phyloP scores from a whole-genome alignment of 2,888 invertebrate species.

The Drosophila anomalata region DNA sequence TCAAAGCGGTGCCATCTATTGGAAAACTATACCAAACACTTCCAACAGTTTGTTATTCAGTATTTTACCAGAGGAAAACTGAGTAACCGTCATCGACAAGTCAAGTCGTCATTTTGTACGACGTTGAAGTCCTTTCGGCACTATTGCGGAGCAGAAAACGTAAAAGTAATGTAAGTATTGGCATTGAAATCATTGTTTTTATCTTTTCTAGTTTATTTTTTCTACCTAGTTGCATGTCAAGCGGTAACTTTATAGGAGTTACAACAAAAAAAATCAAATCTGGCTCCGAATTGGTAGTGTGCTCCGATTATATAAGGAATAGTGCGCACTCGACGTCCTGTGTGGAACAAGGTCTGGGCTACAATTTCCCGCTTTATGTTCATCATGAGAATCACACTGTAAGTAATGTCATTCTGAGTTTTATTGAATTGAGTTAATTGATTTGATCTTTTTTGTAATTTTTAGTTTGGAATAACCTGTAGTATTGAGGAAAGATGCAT shows the following conservation, averaged over 20 bases:
- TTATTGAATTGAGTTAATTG: no score
- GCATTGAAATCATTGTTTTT: neutral
- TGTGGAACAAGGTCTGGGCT: neutral
- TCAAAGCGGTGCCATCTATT: conserved; percentile 40
- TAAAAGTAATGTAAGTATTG: conserved; percentile 49
- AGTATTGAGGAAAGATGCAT: neutral
- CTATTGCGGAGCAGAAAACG: conserved; percentile 20
- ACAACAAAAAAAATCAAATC: conserved; percentile 14
- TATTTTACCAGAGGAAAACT: conserved; percentile 26
- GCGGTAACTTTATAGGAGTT: conserved; percentile 37
- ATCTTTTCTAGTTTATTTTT: conserved; percentile 13
- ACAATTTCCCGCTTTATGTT: neutral
- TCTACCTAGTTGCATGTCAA: conserved; percentile 32
- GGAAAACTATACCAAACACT: conserved; percentile 13
- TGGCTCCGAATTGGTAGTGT: conserved; percentile 43
- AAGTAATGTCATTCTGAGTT: neutral
- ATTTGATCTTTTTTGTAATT: neutral
- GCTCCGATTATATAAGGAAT: conserved; percentile 7
- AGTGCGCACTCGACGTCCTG: neutral
- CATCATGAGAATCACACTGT: neutral
- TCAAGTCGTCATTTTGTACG: conserved; percentile 28
- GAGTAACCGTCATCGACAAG: neutral
- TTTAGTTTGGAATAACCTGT: conserved; percentile 1
- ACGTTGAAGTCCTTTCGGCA: conserved; percentile 27
- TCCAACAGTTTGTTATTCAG: conserved; percentile 33